Percentiles rank a stretch among this genome's conserved stretches.
Evolutionary conservation across 2,797 vertebrate species (phyloP).

Genomic region (Peromyscus attwateri): DNA sequence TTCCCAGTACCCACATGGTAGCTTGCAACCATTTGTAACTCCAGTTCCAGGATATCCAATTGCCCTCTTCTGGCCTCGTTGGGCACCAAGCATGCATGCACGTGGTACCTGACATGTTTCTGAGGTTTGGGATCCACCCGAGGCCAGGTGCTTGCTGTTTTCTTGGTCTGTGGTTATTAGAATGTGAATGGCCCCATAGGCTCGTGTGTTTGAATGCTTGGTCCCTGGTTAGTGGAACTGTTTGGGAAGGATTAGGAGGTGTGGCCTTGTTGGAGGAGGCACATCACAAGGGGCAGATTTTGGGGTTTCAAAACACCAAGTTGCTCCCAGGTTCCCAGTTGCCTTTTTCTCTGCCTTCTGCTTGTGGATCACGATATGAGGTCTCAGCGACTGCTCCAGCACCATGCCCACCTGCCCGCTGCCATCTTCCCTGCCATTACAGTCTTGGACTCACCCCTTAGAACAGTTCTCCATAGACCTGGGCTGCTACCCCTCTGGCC

Average conservation of each 20-base stretch:
- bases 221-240: background rate
- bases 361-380: background rate
- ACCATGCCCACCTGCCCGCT: background rate
- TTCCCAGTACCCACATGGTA: background rate
- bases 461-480: background rate
- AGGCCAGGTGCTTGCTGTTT: background rate
- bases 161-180: background rate
- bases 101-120: background rate
- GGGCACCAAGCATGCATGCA: background rate
- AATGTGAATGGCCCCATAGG: background rate
- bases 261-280: background rate
- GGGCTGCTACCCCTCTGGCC: background rate
- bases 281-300: background rate
- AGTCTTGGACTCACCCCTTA: background rate
- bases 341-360: background rate
- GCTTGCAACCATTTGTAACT: background rate
- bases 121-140: background rate
- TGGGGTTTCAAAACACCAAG: background rate
- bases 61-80: background rate
- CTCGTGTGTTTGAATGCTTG: background rate
- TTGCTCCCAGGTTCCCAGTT: background rate
- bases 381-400: background rate
- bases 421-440: background rate
- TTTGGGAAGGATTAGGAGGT: background rate
- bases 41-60: background rate